Base-by-base conservation (phyloP, 35 echinoderm and acorn worm species). In the Apostichopus californicus region DNA sequence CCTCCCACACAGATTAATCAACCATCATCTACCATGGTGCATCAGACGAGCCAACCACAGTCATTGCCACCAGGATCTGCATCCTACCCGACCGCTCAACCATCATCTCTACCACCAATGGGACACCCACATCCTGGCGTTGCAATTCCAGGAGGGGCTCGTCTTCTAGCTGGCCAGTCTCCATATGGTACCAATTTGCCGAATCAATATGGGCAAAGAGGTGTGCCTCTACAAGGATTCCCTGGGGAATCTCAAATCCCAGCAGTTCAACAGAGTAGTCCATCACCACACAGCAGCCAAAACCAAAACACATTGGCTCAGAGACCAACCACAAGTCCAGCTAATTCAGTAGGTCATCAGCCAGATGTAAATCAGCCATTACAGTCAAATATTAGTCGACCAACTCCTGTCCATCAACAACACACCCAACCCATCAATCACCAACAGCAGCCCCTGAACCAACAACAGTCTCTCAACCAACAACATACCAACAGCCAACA, bases 201-300 rank as follows among this genome's bases (percentile, higher is more conserved):
- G 14, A 58, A 89, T 6, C 81, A 85, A 18, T 85, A 58, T 55
- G 57, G n/a, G 8, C 81, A 85, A 14, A 59, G 15, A 22, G 86
- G 86, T 66, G 1, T 13, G 13, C 9, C 61, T 17, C 61, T 24
- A 14, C 63, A 89, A 24, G 57, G 46, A 7, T 89, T 89, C 52
- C 63, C 86, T 63, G 64, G 60, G 7, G 13, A 54, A 18, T 65
- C 21, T 89, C 86, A 89, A 55, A 72, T 89, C 52, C 86, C 60
- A 72, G 21, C 86, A 12, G 5, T 72, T 25, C 58, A 68, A 11
- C 61, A 87, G 11, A 61, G 60, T 58, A 12, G 68, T 89, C 57
- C 6, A 3, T 89, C 26, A 13, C 86, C 13, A 20, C 86, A 60
- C 9, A 20, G 57, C 9, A 20, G 57, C 22, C 13, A 59, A 20